phyloP scores from a whole-genome alignment of 2,113 vertebrate genomes.

The Phalacrocorax brasilianus region DNA sequence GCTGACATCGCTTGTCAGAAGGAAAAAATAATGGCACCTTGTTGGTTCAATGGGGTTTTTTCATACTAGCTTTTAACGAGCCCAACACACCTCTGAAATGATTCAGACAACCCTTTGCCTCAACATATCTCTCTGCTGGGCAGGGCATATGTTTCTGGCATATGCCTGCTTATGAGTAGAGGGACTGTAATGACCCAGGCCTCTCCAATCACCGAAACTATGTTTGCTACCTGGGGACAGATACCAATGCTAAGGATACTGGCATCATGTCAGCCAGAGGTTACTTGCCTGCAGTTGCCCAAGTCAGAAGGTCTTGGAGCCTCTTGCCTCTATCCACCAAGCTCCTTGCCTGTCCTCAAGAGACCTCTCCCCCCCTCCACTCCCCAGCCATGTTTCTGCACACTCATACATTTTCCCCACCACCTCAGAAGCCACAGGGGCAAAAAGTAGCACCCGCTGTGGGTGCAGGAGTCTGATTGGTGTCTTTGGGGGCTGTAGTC shows the following conservation, averaged over 20 bases:
- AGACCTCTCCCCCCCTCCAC: not conserved
- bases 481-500: not conserved
- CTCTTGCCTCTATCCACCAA: not conserved
- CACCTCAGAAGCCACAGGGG: not conserved
- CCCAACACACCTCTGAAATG: not conserved
- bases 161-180: accelerated
- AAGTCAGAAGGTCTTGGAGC: not conserved
- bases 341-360: not conserved
- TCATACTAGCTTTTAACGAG: not conserved
- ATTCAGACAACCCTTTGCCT: not conserved
- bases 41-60: not conserved
- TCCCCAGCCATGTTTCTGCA: not conserved
- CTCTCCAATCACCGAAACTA: not conserved
- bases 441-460: not conserved
- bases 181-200: not conserved
- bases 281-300: not conserved
- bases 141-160: not conserved
- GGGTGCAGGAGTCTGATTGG: not conserved
- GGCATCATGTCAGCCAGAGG: accelerated
- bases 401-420: not conserved
- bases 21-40: not conserved
- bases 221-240: not conserved
- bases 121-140: not conserved
- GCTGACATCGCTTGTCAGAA: accelerated
- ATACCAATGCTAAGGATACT: not conserved